phyloP scores from a whole-genome alignment of 2,888 invertebrate species.

The Nycteola revayana region DNA sequence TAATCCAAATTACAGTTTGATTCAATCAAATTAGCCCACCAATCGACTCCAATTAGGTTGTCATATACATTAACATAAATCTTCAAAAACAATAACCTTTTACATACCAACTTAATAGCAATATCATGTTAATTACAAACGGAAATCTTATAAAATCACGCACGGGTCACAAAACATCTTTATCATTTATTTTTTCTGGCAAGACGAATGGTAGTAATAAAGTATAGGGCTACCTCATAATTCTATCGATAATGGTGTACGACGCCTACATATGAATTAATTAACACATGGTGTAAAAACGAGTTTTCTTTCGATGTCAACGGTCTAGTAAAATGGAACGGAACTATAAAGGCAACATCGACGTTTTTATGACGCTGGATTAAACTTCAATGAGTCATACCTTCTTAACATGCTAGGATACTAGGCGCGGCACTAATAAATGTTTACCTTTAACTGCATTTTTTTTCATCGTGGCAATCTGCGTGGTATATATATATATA shows the following conservation, averaged over 20 bases:
- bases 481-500: too few species aligned
- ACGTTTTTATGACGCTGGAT: conserved; percentile 65
- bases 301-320: conserved; percentile 67
- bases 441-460: conserved; percentile 2
- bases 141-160: conserved; percentile 46
- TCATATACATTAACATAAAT: too few species aligned
- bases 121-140: conserved; percentile 45
- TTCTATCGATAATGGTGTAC: conserved; percentile 71
- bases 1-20: too few species aligned
- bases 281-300: conserved; percentile 73
- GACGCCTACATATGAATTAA: conserved; percentile 77
- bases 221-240: conserved; percentile 74
- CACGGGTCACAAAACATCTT: conserved; percentile 52
- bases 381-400: conserved; percentile 67
- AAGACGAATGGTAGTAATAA: conserved; percentile 65
- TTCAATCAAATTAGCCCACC: too few species aligned
- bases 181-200: conserved; percentile 64
- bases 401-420: conserved; percentile 46
- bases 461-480: too few species aligned
- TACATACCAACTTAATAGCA: conserved; percentile 32
- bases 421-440: conserved; percentile 46
- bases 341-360: conserved; percentile 63
- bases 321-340: conserved; percentile 64
- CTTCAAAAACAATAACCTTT: conserved; percentile 28
- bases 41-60: too few species aligned